Evolutionary conservation across 2,113 vertebrate genomes (phyloP).

Genomic region (Tachysurus vachellii): DNA sequence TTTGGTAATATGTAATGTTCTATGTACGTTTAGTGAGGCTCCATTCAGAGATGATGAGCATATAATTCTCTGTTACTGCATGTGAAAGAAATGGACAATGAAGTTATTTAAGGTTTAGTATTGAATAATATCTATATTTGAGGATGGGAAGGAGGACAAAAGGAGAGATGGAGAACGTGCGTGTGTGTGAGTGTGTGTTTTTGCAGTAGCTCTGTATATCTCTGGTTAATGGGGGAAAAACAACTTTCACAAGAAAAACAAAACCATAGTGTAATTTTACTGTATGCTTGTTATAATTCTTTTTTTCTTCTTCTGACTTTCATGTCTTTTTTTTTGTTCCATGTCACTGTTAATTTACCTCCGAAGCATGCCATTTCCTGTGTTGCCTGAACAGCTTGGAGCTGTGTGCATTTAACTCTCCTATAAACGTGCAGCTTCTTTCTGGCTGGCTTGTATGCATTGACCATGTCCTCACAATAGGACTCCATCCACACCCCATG

Average conservation of each 20-base stretch:
- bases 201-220: background rate
- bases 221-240: background rate
- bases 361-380: background rate
- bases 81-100: background rate
- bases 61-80: background rate
- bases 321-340: background rate
- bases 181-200: background rate
- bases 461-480: slow-evolving; percentile 43
- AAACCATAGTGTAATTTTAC: background rate
- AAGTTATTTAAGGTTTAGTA: background rate
- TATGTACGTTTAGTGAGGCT: too few species aligned
- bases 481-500: slow-evolving; percentile 49
- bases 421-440: slow-evolving; percentile 30
- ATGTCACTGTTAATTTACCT: background rate
- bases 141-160: background rate
- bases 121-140: background rate
- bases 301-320: background rate
- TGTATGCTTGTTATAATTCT: background rate
- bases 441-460: slow-evolving; percentile 51
- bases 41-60: background rate
- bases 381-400: slow-evolving; percentile 1
- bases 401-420: slow-evolving; percentile 17
- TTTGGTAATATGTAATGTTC: background rate
- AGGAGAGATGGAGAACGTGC: background rate
- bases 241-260: background rate